Evolutionary conservation across 2,797 vertebrate species (phyloP).

Genomic region (Lepidocolaptes lacrymiger): DNA sequence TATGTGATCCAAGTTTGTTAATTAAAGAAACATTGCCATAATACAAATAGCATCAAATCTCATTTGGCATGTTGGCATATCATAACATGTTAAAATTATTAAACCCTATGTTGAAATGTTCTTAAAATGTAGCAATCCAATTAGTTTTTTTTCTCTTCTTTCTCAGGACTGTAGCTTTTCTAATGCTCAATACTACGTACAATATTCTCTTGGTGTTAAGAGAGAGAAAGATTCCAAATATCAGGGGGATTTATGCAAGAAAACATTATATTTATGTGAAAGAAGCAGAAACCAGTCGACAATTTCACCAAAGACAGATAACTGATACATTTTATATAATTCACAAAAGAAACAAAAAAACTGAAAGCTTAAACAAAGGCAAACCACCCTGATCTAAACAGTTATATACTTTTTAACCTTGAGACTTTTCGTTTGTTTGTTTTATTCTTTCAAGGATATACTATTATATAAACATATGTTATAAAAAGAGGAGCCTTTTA

Average conservation of each 20-base stretch:
- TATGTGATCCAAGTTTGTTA: background rate
- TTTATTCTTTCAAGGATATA: background rate
- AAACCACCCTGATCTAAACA: background rate
- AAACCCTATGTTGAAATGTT: background rate
- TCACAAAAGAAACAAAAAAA: background rate
- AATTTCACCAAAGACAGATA: background rate
- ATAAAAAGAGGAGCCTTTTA: background rate
- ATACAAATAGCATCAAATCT: background rate
- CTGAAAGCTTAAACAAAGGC: background rate
- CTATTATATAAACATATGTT: too few relatives aligned
- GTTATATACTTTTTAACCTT: background rate
- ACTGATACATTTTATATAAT: background rate
- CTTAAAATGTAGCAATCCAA: background rate
- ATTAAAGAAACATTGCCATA: background rate
- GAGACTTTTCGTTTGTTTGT: fast-evolving
- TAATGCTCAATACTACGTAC: background rate
- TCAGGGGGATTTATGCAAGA: background rate
- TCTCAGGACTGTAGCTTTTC: background rate
- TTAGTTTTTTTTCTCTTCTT: background rate
- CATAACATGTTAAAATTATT: background rate
- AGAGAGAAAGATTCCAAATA: background rate
- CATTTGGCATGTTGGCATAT: background rate
- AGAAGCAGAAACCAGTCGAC: background rate
- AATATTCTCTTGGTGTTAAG: background rate
- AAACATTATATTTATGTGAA: background rate